Percentiles rank a stretch among this genome's conserved stretches.
Evolutionary conservation across 2,888 invertebrate species (phyloP).

Genomic region (Metallyticus violacea): DNA sequence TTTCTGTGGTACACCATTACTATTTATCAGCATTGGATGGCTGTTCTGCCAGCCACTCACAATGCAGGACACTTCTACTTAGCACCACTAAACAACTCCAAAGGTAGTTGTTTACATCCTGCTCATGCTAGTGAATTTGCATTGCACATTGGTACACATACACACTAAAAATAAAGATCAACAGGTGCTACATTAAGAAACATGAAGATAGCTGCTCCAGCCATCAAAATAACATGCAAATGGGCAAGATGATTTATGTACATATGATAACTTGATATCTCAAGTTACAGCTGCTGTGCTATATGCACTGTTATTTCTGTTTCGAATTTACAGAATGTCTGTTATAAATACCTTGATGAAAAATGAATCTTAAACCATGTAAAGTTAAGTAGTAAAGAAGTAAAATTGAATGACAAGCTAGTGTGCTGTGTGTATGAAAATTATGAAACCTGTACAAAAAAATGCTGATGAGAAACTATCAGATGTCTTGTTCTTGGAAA

Average conservation of each 20-base stretch:
- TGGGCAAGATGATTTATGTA: neutral
- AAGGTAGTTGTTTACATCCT: neutral
- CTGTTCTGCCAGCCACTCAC: neutral
- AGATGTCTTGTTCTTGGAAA: neutral
- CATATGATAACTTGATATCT: neutral
- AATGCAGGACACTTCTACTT: neutral
- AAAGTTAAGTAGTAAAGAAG: neutral
- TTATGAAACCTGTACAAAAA: neutral
- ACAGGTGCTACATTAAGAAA: neutral
- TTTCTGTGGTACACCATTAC: neutral
- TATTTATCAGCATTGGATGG: too few relatives aligned
- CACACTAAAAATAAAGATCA: neutral
- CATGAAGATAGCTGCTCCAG: neutral
- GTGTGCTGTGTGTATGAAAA: neutral
- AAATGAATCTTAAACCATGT: neutral
- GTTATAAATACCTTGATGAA: neutral
- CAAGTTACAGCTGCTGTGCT: neutral
- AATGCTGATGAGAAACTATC: neutral
- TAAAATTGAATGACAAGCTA: neutral
- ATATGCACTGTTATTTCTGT: neutral
- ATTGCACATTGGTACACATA: neutral
- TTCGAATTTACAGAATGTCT: neutral
- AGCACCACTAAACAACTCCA: conserved; percentile 1
- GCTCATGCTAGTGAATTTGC: neutral
- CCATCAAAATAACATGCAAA: neutral